phyloP scores from a whole-genome alignment of 2,888 invertebrate genomes.

The Tenodera sinensis region DNA sequence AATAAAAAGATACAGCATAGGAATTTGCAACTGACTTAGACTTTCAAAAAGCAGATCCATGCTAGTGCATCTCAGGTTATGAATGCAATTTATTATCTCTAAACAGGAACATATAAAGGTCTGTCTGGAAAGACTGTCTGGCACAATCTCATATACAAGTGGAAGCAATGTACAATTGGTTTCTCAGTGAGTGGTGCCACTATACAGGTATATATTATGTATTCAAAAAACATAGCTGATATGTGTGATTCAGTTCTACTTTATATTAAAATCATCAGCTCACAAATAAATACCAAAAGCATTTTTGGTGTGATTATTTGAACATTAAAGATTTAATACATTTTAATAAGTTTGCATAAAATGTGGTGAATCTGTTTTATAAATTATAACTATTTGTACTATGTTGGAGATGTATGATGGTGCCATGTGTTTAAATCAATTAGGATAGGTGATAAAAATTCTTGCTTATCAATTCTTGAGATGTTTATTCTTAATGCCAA shows the following conservation, averaged over 20 bases:
- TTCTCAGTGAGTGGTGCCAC: neutral
- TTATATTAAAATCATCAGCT: neutral
- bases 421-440: neutral
- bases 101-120: conserved; percentile 25
- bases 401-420: neutral
- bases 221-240: neutral
- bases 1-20: conserved; percentile 29
- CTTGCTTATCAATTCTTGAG: neutral
- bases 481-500: neutral
- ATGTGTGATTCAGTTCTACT: neutral
- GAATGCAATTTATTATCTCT: conserved; percentile 25
- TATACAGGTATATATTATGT: neutral
- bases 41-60: conserved; percentile 32
- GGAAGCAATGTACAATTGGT: neutral
- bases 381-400: neutral
- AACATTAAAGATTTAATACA: neutral
- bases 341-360: neutral
- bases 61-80: conserved; percentile 27
- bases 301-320: neutral
- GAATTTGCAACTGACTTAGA: conserved; percentile 33
- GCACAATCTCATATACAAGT: neutral
- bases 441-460: neutral
- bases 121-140: conserved; percentile 6
- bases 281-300: neutral
- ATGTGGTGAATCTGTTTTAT: neutral